Conservation (phyloP, 2,113 vertebrate species). For the Cyprinus carpio region DNA sequence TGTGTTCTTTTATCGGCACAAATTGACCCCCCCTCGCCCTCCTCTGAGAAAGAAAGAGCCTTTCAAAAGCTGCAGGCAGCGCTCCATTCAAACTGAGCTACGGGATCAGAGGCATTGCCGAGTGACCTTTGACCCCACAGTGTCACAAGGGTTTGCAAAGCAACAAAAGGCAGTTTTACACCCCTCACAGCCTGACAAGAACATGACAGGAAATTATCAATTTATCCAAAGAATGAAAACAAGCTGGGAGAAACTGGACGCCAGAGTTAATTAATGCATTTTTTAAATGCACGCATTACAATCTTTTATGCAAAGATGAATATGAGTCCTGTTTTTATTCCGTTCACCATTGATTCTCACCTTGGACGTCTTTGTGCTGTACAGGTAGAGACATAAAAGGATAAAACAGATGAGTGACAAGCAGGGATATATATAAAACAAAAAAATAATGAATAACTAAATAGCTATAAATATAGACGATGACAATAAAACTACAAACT, state of each 20-base stretch:
- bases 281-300: background rate
- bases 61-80: constrained; percentile 48
- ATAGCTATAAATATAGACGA: background rate
- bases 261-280: background rate
- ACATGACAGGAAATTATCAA: constrained; percentile 25
- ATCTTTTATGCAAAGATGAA: constrained; percentile 13
- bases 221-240: constrained; percentile 32
- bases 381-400: constrained; percentile 17
- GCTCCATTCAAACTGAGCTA: constrained; percentile 39
- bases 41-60: constrained; percentile 47
- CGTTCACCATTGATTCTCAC: background rate
- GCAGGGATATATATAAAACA: background rate
- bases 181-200: constrained; percentile 42
- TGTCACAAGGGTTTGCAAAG: constrained; percentile 37
- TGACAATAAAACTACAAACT: too few species aligned
- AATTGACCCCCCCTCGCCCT: constrained; percentile 12
- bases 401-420: background rate
- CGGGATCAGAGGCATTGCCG: constrained; percentile 45
- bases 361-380: background rate
- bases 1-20: constrained; percentile 52
- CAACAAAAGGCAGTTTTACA: constrained; percentile 53
- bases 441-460: background rate
- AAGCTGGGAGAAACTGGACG: background rate
- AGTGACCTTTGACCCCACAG: constrained; percentile 47
- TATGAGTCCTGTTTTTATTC: constrained; percentile 12